Percentiles rank a stretch among this genome's conserved stretches.
Conservation (phyloP, 2,888 invertebrate species). For the Andrena bicolor region DNA sequence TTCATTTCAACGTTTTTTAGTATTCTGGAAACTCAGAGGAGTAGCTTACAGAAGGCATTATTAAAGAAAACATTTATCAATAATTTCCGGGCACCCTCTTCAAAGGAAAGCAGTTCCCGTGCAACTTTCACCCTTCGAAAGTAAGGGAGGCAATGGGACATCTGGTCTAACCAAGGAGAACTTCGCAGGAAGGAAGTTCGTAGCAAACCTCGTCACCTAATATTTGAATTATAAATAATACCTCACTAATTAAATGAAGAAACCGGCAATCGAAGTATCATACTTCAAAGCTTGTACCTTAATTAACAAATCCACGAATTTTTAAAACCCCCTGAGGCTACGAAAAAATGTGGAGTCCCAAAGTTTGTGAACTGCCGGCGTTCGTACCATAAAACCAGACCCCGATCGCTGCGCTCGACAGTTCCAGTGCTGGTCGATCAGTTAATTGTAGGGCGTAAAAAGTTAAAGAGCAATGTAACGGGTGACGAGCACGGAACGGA, state of each 20-base stretch:
- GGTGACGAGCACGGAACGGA: background rate
- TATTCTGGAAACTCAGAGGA: background rate
- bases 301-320: no score
- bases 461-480: constrained; percentile 14
- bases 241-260: background rate
- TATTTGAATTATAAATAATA: background rate
- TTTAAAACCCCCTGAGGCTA: no score
- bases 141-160: background rate
- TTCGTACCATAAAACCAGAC: background rate
- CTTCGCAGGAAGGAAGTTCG: background rate
- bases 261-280: no score
- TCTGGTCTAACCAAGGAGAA: background rate
- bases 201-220: background rate
- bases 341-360: background rate
- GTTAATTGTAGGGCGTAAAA: background rate
- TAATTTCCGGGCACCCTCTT: background rate
- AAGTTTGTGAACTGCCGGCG: background rate
- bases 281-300: no score
- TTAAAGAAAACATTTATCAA: background rate
- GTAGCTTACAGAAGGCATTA: background rate
- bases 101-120: background rate
- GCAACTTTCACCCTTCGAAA: constrained; percentile 5
- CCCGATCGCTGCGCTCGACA: background rate
- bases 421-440: background rate
- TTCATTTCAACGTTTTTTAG: background rate